Evolutionary conservation across 2,797 vertebrate genomes (phyloP).

Genomic region (Yasuhikotakia modesta): DNA sequence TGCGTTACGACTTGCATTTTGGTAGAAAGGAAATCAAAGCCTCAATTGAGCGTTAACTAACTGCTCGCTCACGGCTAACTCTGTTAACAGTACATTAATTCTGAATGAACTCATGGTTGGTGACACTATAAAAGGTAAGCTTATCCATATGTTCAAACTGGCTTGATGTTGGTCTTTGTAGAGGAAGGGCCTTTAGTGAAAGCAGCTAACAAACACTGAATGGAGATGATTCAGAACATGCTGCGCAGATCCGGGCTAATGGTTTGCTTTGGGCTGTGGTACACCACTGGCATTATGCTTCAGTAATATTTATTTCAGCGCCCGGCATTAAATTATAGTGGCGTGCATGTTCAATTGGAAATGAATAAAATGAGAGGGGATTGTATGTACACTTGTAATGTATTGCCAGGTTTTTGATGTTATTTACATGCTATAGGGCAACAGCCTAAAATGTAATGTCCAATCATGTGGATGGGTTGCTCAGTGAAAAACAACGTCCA

Average conservation of each 20-base stretch:
- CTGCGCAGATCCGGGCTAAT: slow-evolving; percentile 25
- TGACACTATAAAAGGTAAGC: slow-evolving; percentile 34
- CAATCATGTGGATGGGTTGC: slow-evolving; percentile 20
- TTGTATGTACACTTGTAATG: slow-evolving; percentile 20
- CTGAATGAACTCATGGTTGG: slow-evolving; percentile 28
- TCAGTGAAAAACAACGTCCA: slow-evolving; percentile 5
- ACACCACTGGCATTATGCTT: slow-evolving; percentile 36
- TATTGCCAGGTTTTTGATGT: slow-evolving; percentile 16
- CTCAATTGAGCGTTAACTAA: slow-evolving; percentile 43
- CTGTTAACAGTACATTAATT: slow-evolving; percentile 37
- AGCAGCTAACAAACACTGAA: slow-evolving; percentile 5
- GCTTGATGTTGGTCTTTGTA: slow-evolving; percentile 9
- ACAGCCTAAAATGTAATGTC: not conserved
- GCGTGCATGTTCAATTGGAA: slow-evolving; percentile 20
- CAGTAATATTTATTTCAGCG: slow-evolving; percentile 19
- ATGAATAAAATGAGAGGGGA: slow-evolving; percentile 7
- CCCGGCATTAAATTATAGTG: slow-evolving; percentile 4
- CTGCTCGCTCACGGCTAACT: slow-evolving; percentile 23
- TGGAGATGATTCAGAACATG: slow-evolving; percentile 19
- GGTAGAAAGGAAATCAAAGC: slow-evolving; percentile 38
- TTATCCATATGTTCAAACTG: slow-evolving; percentile 35
- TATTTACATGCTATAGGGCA: not conserved
- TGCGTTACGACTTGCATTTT: slow-evolving; percentile 11
- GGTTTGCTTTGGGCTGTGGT: slow-evolving; percentile 27
- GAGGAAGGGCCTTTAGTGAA: not conserved